Base-by-base conservation (phyloP, 1,140 invertebrate genomes). In the Anastrepha obliqua region DNA sequence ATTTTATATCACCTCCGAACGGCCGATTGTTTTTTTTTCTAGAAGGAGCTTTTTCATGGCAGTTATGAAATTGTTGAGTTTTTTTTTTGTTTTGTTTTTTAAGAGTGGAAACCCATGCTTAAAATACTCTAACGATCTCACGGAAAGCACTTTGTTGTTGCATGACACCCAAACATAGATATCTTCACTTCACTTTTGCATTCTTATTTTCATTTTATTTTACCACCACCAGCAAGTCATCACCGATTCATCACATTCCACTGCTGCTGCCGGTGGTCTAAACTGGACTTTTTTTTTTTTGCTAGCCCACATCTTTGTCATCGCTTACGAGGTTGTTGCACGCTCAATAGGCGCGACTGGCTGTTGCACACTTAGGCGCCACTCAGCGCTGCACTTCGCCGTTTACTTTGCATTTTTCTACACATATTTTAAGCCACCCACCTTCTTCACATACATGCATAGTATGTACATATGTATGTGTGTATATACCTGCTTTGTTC, bases 321-420 rank as follows among this genome's bases (percentile, higher is more conserved):
- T 5, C n/a, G n/a, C 64, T 13, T 62, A 55, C 42, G 51, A 81
- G 74, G 74, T 81, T 81, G 74, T 81, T 81, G 74, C n/a, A 81
- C 74, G 74, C 47, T 81, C 44, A 81, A 81, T 55, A 47, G 74
- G 74, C 74, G 74, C 74, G 74, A 47, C 74, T 55, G 74, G 74
- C 17, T 81, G 74, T 55, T 81, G 74, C 17, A 81, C 74, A 81
- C 74, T 81, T 81, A 81, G 51, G 74, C 74, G 47, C 39, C 74
- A 81, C 74, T 81, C 74, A 81, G 20, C 47, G 74, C 8, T 81
- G 74, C 74, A 81, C 74, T 81, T 81, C 74, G 74, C 44, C 74
- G 74, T 81, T 81, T 81, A 81, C 20, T 81, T 81, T 81, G 74
- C 74, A 81, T 81, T 81, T 81, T 51, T 2, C 47, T 3, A 17